Evolutionary conservation across 2,113 vertebrate genomes (phyloP), one percentile per base, ranked within the genome.

Genomic region (Micronisus gabar): DNA sequence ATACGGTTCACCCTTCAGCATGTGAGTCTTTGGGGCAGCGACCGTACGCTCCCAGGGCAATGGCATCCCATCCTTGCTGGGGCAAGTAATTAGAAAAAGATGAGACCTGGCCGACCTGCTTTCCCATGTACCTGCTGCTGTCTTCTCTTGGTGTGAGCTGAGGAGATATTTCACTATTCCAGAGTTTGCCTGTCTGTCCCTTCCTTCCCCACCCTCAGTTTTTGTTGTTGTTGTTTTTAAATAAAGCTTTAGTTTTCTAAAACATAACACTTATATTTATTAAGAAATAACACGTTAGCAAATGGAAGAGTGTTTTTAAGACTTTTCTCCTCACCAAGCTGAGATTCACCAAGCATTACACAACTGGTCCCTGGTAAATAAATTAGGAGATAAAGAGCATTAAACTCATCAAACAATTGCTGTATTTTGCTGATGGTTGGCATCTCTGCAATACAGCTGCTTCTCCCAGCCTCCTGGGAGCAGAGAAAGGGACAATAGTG

Each of bases 381-480:
- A 93, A 87, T 89, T 41, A 70, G 86, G 62, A 94, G 53, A 89
- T 80, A 94, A 95, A 85, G 74, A 95, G 81, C 95, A 80, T 93
- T 94, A 97, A 95, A 79, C 68, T 89, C 73, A 75, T 92, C 56
- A 92, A 84, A 97, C 93, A 97, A 94, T 96, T 85, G 93, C 84
- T 82, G 88, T 95, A 95, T 95, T 96, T 96, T 97, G 78, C 94
- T 93, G 87, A 82, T 3, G 38, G 81, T 79, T 97, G 95, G 95
- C 96, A 97, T 90, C 89, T 61, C 81, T 93, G 81, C 86, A 67
- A 48, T 66, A 65, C 96, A 97, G 95, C 97, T 97, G 97, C 86
- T 89, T 68, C 81, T 92, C 86, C 55, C 36, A 0, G 92, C 87
- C 75, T 94, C 82, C 63, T 93, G 90, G 85, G 75, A 92, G 67